Percentiles rank a stretch among this genome's conserved stretches.
These are phyloP conservation scores for Plebejus argus DNA, from an alignment of 2,888 invertebrate species.

Conservation along the genomic window DNA sequence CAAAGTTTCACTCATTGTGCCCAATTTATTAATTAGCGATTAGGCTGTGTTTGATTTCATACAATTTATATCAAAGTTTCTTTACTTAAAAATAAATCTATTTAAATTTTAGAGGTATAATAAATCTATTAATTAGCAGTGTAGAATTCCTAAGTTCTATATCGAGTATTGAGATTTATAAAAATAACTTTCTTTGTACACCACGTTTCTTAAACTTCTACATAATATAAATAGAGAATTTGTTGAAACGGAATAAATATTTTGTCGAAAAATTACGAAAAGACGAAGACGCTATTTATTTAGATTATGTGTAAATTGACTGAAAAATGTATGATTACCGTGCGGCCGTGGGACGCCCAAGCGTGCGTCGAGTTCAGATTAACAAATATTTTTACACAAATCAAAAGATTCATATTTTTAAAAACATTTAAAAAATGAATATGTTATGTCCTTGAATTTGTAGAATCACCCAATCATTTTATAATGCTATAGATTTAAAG, in stretches of 20 bases:
- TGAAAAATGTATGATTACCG: slow-evolving; percentile 6
- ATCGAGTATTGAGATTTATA: not conserved
- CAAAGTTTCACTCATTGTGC: not conserved
- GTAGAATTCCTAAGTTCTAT: too few species aligned
- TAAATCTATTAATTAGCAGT: too few species aligned
- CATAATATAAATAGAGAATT: not conserved
- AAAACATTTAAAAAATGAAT: too few species aligned
- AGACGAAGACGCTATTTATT: not conserved
- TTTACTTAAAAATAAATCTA: too few species aligned
- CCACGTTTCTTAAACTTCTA: too few species aligned
- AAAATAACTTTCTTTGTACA: not conserved
- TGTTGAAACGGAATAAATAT: not conserved
- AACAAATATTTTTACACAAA: not conserved
- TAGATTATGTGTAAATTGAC: not conserved
- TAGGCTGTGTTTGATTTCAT: not conserved
- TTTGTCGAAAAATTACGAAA: not conserved
- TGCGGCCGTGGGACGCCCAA: too few species aligned
- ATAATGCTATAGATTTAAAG: too few species aligned
- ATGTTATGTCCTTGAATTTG: too few species aligned
- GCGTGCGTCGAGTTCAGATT: not conserved
- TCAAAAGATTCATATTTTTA: not conserved
- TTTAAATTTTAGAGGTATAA: too few species aligned
- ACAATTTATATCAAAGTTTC: too few species aligned
- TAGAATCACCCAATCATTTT: too few species aligned
- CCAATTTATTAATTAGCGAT: not conserved